Evolutionary conservation across 53 echinoderm and acorn worm genomes (phyloP), one percentile per base, ranked within the genome.

Genomic region (Patiria pectinifera): DNA sequence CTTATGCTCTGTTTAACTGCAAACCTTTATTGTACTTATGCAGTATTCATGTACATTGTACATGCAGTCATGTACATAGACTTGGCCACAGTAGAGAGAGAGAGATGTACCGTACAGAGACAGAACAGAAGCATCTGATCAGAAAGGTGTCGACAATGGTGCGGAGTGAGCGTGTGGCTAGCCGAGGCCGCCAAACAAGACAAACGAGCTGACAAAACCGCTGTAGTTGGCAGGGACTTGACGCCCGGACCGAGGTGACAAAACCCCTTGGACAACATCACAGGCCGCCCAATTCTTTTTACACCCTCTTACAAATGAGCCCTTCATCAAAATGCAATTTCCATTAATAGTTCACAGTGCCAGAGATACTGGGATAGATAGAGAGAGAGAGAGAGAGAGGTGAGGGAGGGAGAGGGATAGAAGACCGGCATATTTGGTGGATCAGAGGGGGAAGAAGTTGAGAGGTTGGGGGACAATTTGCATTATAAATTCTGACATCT

Each of bases 331-430:
- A 90, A 90, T 90, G 81, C 69, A 80, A 90, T 90, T 90, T 81
- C 90, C 90, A 90, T 90, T 90, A 90, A 90, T 90, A 90, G 90
- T 90, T 90, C 90, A 90, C 90, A 90, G 80, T 62, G 62, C 63
- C 47, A 80, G 48, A 66, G 66, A 66, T 66, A 18, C 66, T 15
- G 66, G 4, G 15, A 18, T 14, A 66, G 63, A 10, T 5, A 12
- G 63, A 61, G 61, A 60, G 26, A 83, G 25, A 59, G 16, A 59
- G 6, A 4, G 23, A 1, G 6, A 49, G 60, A 24, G 87, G 63
- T 21, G 45, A 48, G 80, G 53, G 45, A 48, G 69, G 19, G 69
- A 11, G 44, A 47, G 71, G 48, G 66, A 18, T 45, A 79, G 45
- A 69, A 69, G 85, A n/a, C 46, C 18, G 61, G 45, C 44, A 59